Conservation (phyloP, 2,797 vertebrate species). For the Pogoniulus pusillus region DNA sequence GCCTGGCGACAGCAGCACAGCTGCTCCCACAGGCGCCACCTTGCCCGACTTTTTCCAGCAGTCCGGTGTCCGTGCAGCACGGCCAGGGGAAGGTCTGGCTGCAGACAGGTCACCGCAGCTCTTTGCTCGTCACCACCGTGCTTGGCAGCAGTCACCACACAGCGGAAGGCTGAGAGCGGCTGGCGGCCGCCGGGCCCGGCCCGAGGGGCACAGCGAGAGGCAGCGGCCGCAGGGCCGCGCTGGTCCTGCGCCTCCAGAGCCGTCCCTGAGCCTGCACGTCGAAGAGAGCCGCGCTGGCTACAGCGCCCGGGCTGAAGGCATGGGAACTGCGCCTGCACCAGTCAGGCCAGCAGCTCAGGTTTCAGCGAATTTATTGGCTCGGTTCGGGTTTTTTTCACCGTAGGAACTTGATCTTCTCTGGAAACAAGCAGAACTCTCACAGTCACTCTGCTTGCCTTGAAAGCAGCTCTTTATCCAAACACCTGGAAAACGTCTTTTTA, state of each 20-base stretch:
- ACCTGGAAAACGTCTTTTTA: background rate
- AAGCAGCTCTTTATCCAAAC: background rate
- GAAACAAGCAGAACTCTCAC: background rate
- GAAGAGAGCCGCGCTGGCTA: background rate
- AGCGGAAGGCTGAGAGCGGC: background rate
- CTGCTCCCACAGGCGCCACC: background rate
- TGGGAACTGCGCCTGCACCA: background rate
- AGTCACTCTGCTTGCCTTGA: background rate
- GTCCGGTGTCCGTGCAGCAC: background rate
- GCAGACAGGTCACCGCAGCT: background rate
- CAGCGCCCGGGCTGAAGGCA: background rate
- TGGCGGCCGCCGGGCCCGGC: no score
- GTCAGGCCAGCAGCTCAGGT: background rate
- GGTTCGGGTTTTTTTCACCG: background rate
- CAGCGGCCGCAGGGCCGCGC: background rate
- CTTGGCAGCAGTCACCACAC: background rate
- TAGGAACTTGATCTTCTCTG: background rate
- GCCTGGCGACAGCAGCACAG: background rate
- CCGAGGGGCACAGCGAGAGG: no score
- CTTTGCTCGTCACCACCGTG: no score
- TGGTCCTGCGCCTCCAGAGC: rapidly evolving
- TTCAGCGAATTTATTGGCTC: background rate
- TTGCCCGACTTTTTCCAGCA: background rate
- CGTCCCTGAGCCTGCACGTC: background rate
- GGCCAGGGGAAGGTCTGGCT: background rate